phyloP scores from a whole-genome alignment of 2,113 vertebrate species.

The Mobula hypostoma region DNA sequence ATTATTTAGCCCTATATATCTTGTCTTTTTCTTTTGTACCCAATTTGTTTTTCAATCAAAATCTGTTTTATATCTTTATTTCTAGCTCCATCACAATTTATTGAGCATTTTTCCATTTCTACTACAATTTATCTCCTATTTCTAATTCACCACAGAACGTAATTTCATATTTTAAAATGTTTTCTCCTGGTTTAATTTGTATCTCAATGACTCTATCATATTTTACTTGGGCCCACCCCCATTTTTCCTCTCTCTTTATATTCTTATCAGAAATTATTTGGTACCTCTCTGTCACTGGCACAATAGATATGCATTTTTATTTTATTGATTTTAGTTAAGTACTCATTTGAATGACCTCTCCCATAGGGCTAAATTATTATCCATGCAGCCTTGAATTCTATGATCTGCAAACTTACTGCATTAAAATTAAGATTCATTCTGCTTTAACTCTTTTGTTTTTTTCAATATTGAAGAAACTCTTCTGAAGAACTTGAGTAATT shows the following conservation, averaged over 20 bases:
- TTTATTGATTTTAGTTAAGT: neutral
- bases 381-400: too few species aligned
- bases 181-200: neutral
- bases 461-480: neutral
- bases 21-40: neutral
- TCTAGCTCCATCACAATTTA: neutral
- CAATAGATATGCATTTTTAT: neutral
- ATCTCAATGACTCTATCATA: neutral
- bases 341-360: neutral
- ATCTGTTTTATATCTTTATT: neutral
- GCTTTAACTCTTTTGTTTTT: neutral
- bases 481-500: neutral
- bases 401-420: too few species aligned
- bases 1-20: neutral
- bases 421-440: too few species aligned
- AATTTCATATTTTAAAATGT: too few species aligned
- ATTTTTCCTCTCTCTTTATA: neutral
- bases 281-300: neutral
- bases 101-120: neutral
- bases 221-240: neutral
- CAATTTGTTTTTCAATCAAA: neutral
- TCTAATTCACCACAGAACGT: neutral
- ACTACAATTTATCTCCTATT: neutral
- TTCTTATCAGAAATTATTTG: neutral
- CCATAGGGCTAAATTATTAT: too few species aligned